These are phyloP conservation scores for Megaceryle alcyon DNA, from an alignment of 2,797 vertebrate genomes.

Conservation along the genomic window DNA sequence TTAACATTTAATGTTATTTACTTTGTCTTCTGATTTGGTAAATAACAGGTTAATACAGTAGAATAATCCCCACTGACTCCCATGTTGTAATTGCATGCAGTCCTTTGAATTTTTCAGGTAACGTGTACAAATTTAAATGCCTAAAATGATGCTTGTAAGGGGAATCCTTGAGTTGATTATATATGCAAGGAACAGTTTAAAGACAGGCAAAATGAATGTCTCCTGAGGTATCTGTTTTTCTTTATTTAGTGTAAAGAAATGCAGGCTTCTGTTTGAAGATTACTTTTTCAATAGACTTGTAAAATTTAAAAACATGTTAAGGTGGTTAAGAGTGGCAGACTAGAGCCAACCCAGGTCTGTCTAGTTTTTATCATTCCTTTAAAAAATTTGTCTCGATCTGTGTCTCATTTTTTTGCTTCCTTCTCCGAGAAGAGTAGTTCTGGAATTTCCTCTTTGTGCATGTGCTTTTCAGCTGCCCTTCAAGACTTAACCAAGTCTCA, in stretches of 20 bases:
- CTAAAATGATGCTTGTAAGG: not conserved
- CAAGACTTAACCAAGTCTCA: not conserved
- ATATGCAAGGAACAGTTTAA: not conserved
- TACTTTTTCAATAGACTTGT: not conserved
- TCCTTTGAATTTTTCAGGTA: not conserved
- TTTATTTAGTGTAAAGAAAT: not conserved
- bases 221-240: not conserved
- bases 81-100: not conserved
- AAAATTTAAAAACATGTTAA: not conserved
- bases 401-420: not conserved
- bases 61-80: not conserved
- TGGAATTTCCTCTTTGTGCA: not conserved
- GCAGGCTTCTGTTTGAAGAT: not conserved
- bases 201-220: not conserved
- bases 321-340: not conserved
- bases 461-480: not conserved
- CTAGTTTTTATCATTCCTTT: not conserved
- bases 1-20: not conserved
- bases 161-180: not conserved
- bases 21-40: not conserved
- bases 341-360: not conserved
- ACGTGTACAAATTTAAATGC: not conserved
- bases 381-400: not conserved
- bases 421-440: not conserved
- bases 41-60: not conserved